A percentile compares a stretch with the other conserved stretches of the same genome.
Conservation (phyloP, 2,113 vertebrate species). For the Larimichthys crocea region DNA sequence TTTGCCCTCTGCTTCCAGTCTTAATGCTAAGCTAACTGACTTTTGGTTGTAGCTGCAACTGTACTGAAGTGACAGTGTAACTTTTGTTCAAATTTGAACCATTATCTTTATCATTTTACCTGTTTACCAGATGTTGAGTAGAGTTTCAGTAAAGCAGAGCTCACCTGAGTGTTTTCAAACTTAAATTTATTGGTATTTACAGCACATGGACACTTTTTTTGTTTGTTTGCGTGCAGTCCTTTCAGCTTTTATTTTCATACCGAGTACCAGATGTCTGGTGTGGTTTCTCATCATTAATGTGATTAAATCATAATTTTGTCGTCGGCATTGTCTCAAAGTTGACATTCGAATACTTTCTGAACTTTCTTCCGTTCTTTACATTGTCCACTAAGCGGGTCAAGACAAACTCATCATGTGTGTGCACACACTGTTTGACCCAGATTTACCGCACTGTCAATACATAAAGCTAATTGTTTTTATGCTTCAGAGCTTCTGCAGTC, state of each 20-base stretch:
- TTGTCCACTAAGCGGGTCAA: slow-evolving; percentile 4
- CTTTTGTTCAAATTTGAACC: no score
- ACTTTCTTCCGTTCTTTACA: neutral
- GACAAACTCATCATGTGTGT: slow-evolving; percentile 12
- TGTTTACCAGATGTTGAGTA: neutral
- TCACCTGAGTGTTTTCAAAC: neutral
- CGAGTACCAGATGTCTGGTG: no score
- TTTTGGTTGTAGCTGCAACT: no score
- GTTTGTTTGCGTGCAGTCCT: neutral
- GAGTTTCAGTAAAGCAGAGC: neutral
- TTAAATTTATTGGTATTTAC: neutral
- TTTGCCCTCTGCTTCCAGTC: neutral
- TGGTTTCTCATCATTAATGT: neutral
- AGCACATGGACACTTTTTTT: neutral
- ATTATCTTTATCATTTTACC: no score
- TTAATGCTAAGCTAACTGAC: neutral
- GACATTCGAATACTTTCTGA: neutral
- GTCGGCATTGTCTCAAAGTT: neutral
- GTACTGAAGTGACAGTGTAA: no score
- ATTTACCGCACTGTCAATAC: slow-evolving; percentile 19
- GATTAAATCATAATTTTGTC: neutral
- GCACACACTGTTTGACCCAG: slow-evolving; percentile 1
- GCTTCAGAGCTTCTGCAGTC: slow-evolving; percentile 71
- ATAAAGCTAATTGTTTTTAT: slow-evolving; percentile 56
- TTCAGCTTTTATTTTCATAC: neutral